phyloP scores from a whole-genome alignment of 1,140 invertebrate genomes.

The Aphidius ervi region DNA sequence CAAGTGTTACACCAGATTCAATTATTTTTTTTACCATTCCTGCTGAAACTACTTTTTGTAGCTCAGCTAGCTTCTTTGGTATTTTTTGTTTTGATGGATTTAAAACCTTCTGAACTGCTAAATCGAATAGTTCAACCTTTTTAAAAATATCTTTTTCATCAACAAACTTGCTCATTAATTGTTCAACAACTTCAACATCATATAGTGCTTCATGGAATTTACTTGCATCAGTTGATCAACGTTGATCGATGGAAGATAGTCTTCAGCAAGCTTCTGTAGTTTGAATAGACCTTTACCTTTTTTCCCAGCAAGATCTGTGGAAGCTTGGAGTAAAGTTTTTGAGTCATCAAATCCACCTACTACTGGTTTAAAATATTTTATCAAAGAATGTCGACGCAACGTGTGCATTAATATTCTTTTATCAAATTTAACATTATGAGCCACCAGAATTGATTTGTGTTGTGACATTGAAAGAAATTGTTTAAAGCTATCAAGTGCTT shows the following conservation, averaged over 20 bases:
- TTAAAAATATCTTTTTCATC: no score
- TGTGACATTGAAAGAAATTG: constrained; percentile 3
- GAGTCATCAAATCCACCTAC: constrained; percentile 19
- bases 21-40: no score
- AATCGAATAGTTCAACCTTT: no score
- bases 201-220: constrained; percentile 20
- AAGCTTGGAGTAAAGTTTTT: constrained; percentile 3
- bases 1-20: no score
- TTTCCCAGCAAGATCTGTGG: constrained; percentile 10
- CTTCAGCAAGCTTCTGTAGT: constrained; percentile 16
- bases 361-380: constrained; percentile 11
- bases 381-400: constrained; percentile 10
- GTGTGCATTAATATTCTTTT: constrained; percentile 8
- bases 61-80: no score
- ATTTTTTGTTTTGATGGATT: no score
- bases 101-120: no score
- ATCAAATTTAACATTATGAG: constrained; percentile 17
- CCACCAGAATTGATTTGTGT: constrained; percentile 16
- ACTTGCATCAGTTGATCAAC: background rate
- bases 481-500: constrained; percentile 2
- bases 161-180: background rate
- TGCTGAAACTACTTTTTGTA: no score
- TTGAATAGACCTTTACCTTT: constrained; percentile 17
- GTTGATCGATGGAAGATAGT: constrained; percentile 10
- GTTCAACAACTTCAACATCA: constrained; percentile 18